Percentiles rank a stretch among this genome's conserved stretches.
Conservation (phyloP, 2,797 vertebrate genomes). For the Sebastes steindachneri region DNA sequence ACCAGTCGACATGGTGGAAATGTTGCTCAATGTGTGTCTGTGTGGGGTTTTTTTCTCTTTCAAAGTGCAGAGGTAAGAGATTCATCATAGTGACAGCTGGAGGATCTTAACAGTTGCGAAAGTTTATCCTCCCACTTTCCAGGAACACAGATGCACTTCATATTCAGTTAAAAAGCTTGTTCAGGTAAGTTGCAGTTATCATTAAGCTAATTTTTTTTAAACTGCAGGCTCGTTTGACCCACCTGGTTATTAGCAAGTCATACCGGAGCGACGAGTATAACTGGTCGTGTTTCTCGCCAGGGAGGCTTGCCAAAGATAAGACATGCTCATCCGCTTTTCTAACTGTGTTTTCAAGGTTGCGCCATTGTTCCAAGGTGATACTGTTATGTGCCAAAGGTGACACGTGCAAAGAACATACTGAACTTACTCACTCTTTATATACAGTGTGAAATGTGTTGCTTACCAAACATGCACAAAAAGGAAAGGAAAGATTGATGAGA, state of each 20-base stretch:
- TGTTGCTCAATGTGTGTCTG: conserved; percentile 62
- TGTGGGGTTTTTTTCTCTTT: conserved; percentile 10
- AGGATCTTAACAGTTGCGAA: conserved; percentile 58
- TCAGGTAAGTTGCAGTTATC: background rate
- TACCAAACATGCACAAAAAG: background rate
- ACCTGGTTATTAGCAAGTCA: conserved; percentile 7
- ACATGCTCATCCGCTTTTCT: background rate
- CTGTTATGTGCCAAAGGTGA: background rate
- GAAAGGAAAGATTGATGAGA: background rate
- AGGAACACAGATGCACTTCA: conserved; percentile 32
- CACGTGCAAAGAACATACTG: background rate
- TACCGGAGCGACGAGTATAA: conserved; percentile 12
- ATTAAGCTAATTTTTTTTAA: background rate
- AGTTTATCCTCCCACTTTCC: conserved; percentile 47
- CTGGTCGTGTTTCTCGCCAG: conserved; percentile 19
- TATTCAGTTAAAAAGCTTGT: conserved; percentile 20
- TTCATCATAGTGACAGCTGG: conserved; percentile 33
- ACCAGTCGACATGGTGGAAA: conserved; percentile 56
- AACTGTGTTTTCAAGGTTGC: conserved; percentile 6
- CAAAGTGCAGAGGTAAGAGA: conserved; percentile 58
- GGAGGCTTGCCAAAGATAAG: conserved; percentile 8
- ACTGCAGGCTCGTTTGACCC: background rate
- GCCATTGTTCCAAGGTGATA: background rate
- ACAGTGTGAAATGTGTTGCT: background rate
- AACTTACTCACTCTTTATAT: background rate